Conservation (phyloP, 2,113 vertebrate species). For the Choloepus hoffmanni region DNA sequence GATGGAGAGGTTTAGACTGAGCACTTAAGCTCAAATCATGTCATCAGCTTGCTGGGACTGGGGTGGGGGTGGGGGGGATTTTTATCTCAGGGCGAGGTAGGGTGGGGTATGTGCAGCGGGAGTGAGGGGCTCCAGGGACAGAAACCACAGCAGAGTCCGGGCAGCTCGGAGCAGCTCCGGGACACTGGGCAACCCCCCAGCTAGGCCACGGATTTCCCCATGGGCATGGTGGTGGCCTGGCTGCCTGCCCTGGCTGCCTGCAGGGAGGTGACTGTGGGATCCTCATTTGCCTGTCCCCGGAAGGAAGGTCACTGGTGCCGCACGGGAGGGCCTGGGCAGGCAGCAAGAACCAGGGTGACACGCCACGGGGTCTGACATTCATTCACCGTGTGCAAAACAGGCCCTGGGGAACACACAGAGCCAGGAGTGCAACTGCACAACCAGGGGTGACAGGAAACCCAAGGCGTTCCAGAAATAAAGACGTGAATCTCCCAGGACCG, state of each 20-base stretch:
- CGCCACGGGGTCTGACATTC: neutral
- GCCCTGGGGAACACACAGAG: neutral
- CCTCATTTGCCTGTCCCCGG: too few species aligned
- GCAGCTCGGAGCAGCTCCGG: neutral
- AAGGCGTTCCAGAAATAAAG: neutral
- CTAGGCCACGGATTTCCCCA: neutral
- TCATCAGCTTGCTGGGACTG: neutral
- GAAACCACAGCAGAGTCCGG: neutral
- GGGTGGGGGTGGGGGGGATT: fast-evolving
- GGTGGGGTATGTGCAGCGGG: too few species aligned
- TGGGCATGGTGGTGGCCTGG: too few species aligned
- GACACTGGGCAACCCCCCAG: too few species aligned
- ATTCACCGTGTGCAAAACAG: neutral
- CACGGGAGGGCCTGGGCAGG: neutral
- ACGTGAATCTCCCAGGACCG: neutral
- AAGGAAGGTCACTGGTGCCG: neutral
- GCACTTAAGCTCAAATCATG: neutral
- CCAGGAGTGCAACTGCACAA: neutral
- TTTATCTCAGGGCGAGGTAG: neutral
- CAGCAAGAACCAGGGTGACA: too few species aligned
- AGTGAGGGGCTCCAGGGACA: neutral
- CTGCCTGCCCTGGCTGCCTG: too few species aligned
- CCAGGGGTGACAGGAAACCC: neutral
- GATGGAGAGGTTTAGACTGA: neutral
- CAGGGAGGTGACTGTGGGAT: neutral